A percentile compares a stretch with the other conserved stretches of the same genome.
These are phyloP conservation scores for Potamarius usumacintae DNA, from an alignment of 2,113 vertebrate species.

Conservation along the genomic window DNA sequence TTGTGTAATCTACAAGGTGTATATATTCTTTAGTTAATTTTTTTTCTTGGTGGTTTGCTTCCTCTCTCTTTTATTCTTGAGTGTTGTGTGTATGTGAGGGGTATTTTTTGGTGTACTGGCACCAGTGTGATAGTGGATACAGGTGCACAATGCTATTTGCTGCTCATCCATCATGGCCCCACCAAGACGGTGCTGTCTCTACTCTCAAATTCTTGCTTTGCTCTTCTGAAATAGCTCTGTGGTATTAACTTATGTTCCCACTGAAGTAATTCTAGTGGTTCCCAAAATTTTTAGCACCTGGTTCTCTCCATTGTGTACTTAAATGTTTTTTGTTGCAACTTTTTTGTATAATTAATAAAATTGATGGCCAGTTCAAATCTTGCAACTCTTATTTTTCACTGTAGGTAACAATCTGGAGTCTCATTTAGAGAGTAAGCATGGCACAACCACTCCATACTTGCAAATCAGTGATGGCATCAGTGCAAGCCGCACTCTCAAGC, in stretches of 20 bases:
- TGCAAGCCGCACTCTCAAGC: conserved; percentile 87
- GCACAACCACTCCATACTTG: conserved; percentile 84
- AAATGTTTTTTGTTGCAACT: neutral
- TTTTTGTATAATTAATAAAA: neutral
- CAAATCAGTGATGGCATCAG: conserved; percentile 90
- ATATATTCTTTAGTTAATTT: neutral
- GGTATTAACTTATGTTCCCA: neutral
- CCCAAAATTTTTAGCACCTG: neutral
- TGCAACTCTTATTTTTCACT: conserved; percentile 43
- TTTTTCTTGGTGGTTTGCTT: neutral
- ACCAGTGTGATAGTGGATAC: neutral
- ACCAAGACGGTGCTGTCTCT: neutral
- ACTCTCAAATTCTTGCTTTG: neutral
- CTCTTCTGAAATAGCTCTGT: neutral
- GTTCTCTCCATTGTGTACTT: neutral
- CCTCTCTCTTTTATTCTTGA: neutral
- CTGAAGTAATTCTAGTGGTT: neutral
- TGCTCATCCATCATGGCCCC: neutral
- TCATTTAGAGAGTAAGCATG: conserved; percentile 87
- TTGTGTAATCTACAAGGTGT: neutral
- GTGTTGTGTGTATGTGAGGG: neutral
- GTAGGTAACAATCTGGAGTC: conserved; percentile 88
- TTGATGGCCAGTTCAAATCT: neutral
- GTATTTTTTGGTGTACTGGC: neutral
- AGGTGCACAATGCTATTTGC: neutral